Conservation (phyloP, 2,797 vertebrate genomes). For the Bufotes viridis region DNA sequence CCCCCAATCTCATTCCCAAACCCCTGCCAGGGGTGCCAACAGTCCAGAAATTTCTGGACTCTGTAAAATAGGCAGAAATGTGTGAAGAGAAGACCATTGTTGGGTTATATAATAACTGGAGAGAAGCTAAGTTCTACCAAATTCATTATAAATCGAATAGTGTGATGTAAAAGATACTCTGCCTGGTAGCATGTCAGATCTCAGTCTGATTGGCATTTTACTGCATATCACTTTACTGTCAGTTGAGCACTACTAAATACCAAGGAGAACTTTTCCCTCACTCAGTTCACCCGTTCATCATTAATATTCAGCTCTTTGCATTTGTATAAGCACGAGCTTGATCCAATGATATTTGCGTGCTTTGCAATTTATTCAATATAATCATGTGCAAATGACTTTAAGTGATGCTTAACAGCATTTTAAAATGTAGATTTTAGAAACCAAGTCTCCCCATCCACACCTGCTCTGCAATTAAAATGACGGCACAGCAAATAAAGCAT, state of each 20-base stretch:
- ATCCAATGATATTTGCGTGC: constrained; percentile 40
- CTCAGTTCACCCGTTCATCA: neutral
- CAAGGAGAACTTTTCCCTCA: neutral
- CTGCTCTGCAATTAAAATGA: constrained; percentile 58
- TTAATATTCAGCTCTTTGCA: neutral
- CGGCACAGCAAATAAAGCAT: constrained; percentile 26
- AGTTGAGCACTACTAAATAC: neutral
- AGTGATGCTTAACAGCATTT: constrained; percentile 27
- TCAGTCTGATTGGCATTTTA: neutral
- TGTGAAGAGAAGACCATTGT: no score
- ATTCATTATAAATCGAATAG: no score
- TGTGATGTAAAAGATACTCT: neutral
- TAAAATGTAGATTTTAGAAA: constrained; percentile 43
- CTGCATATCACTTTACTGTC: neutral
- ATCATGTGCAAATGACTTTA: constrained; percentile 47
- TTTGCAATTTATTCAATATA: constrained; percentile 28
- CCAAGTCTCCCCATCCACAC: constrained; percentile 48
- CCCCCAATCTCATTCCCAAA: no score
- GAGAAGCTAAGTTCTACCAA: no score
- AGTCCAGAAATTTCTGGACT: no score
- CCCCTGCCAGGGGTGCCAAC: no score
- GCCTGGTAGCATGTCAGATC: neutral
- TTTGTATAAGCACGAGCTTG: constrained; percentile 6
- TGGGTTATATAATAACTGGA: no score
- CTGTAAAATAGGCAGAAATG: no score